Evolutionary conservation across 2,113 vertebrate species (phyloP), one percentile per base, ranked within the genome.

Genomic region (Pedionomus torquatus): DNA sequence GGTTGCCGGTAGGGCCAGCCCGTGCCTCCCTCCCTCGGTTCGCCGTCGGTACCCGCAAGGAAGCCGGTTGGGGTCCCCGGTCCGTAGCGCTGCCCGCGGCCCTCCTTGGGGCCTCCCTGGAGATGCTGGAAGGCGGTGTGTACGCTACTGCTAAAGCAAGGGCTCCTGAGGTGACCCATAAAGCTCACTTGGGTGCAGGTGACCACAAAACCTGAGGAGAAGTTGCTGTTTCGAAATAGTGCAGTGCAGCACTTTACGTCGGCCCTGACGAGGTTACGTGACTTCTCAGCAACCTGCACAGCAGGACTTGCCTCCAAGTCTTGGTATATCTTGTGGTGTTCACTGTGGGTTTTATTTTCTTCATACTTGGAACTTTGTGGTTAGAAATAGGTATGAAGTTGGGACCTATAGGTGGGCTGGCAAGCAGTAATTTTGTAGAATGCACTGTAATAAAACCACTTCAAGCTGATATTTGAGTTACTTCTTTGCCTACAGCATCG

Each of bases 231-330:
- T 49, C 31, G 2, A 4, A 37, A 11, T 19, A 8, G 58, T 10
- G 2, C 20, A 20, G 24, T 5, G 43, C 14, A 35, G 13, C 31
- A 0, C 17, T 17, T 31, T 2, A 10, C 9, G 1, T 61, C 23
- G 8, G 0, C 6, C 17, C 15, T 39, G 5, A 1, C 26, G 2
- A 0, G 7, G 2, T 21, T 2, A 0, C 39, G 1, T 58, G 37
- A 5, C 17, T 64, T 70, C 33, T 76, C 33, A 10, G 51, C 8
- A 9, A 0, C 30, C 43, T 7, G 9, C 7, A 1, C 5, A 10
- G 44, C 6, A 13, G 51, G 13, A 2, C 9, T 65, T n/a, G 6
- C 0, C n/a, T 25, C 9, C 4, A 4, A 4, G 35, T 20, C n/a
- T 65, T 10, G 13, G 7, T 39, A 2, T 30, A 25, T 30, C 16